A percentile compares a stretch with the other conserved stretches of the same genome.
Evolutionary conservation across 2,113 vertebrate species (phyloP).

Genomic region (Coregonus clupeaformis): DNA sequence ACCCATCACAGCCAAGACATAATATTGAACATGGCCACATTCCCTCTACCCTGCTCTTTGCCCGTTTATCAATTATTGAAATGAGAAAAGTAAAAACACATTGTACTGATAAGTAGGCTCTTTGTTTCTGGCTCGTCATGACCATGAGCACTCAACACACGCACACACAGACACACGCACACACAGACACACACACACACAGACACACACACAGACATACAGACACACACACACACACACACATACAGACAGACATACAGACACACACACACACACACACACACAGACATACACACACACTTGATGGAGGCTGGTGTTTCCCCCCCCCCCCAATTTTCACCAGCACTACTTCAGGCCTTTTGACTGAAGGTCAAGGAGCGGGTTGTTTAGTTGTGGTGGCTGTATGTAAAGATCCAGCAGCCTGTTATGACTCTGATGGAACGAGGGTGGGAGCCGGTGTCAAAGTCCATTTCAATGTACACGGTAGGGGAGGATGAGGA

Average conservation of each 20-base stretch:
- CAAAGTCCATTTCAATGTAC: background rate
- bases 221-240: too few species aligned
- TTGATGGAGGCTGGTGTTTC: too few species aligned
- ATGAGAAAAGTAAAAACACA: constrained; percentile 78
- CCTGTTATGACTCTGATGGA: background rate
- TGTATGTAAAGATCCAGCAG: background rate
- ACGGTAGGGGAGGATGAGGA: too few species aligned
- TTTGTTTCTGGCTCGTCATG: constrained; percentile 58
- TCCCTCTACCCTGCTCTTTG: constrained; percentile 66
- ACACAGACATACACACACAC: too few species aligned
- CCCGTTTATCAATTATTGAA: constrained; percentile 75
- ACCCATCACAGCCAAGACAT: constrained; percentile 63
- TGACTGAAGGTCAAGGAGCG: background rate
- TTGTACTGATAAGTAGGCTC: constrained; percentile 68
- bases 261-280: too few species aligned
- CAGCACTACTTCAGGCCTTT: background rate
- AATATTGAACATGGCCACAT: constrained; percentile 76
- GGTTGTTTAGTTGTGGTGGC: background rate
- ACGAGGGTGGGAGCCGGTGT: background rate
- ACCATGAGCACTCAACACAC: too few species aligned
- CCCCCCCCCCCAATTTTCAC: background rate
- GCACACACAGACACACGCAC: too few species aligned
- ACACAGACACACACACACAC: too few species aligned
- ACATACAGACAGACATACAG: too few species aligned
- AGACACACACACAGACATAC: too few species aligned